Base-by-base conservation (phyloP, 2,888 invertebrate genomes). In the Acanthoscelides obtectus region DNA sequence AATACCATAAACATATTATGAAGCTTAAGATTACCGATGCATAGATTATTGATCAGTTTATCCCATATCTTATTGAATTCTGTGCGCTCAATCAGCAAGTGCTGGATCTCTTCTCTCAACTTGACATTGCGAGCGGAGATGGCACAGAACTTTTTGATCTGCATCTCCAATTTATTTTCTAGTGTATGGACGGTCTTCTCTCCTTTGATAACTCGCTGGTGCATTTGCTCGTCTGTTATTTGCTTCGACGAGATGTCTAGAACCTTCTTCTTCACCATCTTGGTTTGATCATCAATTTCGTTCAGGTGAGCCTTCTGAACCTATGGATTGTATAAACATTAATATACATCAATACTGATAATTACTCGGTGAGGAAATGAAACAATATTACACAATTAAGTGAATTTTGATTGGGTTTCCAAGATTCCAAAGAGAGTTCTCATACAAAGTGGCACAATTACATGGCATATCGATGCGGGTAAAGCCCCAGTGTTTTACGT, bases 51-150 rank as follows among this genome's bases (percentile, higher is more conserved):
- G 64, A 94, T 90, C 80, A 95, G 88, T 78, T 91, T 91, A 81
- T 92, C 91, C 91, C 95, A 95, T 73, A 93, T 88, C 17, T 89
- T 88, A 83, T 96, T 96, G 85, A 97, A 97, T 78, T 92, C 91
- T 12, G 74, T 89, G 45, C 92, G 89, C 84, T 96, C 96, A 73
- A 92, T 90, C 0, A 97, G 84, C 77, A 95, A 87, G 75, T 93
- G 90, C 80, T 96, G 93, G 70, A 97, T 95, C 78, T 93, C 92
- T 8, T 91, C 88, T 22, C 96, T 87, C 80, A 95, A 86, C 77
- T 88, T 88, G 68, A 88, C 87, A 82, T 95, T 95, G 72, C 92
- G 91, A 0, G 92, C 89, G 73, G 93, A 89, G 20, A 93, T 91
- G 3, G 89, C 87, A 83, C 94, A 93, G 82, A 93, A 94, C 80